phyloP scores from a whole-genome alignment of 2,797 vertebrate species.

The Premnoplex brunnescens region DNA sequence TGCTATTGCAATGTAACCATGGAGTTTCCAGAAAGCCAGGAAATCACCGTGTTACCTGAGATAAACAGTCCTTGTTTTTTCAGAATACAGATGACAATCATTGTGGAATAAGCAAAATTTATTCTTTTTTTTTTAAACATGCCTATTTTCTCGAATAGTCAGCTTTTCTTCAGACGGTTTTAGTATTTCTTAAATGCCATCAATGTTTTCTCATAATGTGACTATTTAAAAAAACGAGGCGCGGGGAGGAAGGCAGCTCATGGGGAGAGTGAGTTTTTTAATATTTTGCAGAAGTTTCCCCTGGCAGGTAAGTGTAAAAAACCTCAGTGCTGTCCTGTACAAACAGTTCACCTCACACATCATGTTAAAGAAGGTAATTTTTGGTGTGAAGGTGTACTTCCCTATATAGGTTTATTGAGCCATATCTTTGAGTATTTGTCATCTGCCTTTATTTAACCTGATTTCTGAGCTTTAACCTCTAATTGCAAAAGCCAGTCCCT shows the following conservation, averaged over 20 bases:
- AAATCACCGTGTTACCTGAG: neutral
- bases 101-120: neutral
- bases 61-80: neutral
- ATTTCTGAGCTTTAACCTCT: neutral
- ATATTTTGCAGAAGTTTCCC: neutral
- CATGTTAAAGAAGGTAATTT: neutral
- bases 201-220: neutral
- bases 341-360: neutral
- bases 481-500: neutral
- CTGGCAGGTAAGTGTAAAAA: neutral
- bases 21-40: neutral
- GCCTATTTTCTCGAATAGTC: neutral
- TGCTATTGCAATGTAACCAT: neutral
- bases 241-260: accelerated
- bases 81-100: neutral
- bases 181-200: neutral
- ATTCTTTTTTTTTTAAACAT: neutral
- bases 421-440: neutral
- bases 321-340: neutral
- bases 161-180: neutral
- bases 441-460: neutral
- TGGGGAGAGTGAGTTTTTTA: neutral
- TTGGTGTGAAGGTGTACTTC: neutral
- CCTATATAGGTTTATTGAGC: neutral
- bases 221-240: neutral